Conservation (phyloP, 2,113 vertebrate species). For the Upupa epops region DNA sequence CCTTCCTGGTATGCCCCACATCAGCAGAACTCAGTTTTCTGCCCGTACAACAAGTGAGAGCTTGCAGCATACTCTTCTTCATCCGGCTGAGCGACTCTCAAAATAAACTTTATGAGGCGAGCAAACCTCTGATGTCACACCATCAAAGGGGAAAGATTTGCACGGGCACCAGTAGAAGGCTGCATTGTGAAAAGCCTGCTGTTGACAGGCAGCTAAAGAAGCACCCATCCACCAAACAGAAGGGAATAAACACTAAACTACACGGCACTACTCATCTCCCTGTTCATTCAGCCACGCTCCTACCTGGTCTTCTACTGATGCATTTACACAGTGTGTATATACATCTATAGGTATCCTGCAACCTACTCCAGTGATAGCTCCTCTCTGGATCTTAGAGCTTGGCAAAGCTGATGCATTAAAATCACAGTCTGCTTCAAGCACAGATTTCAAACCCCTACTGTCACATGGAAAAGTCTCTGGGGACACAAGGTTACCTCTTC, state of each 20-base stretch:
- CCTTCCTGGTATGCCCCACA: conserved; percentile 2
- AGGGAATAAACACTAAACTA: background rate
- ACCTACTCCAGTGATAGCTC: background rate
- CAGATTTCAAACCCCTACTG: background rate
- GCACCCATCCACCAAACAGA: background rate
- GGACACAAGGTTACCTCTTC: background rate
- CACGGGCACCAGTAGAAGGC: background rate
- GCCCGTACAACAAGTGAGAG: conserved; percentile 12
- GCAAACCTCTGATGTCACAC: background rate
- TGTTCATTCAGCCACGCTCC: background rate
- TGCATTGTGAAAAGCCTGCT: background rate
- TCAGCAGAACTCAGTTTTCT: background rate
- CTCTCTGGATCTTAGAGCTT: background rate
- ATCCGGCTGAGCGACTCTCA: background rate
- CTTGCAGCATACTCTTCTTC: background rate
- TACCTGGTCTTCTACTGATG: background rate
- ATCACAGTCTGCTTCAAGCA: conserved; percentile 6
- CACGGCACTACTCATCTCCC: background rate
- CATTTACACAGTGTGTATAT: background rate
- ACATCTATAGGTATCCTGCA: background rate
- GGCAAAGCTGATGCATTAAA: background rate
- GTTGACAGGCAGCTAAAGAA: background rate
- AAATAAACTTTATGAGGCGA: conserved; percentile 12
- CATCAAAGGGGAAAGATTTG: background rate
- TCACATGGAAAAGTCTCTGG: background rate